Conservation (phyloP, 2,797 vertebrate species). For the Podarcis siculus region DNA sequence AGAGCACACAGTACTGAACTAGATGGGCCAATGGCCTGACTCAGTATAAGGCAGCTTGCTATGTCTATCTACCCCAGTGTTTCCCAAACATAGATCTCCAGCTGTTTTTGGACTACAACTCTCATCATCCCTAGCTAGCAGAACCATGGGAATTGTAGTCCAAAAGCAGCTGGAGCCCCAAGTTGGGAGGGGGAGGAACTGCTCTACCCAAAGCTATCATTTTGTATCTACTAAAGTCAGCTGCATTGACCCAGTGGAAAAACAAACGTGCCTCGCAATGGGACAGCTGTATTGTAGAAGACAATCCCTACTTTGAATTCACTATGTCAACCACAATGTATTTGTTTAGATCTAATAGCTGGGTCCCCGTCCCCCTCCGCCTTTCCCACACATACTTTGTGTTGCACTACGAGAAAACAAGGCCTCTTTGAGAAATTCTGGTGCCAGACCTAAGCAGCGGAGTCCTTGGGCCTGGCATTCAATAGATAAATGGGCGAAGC, state of each 20-base stretch:
- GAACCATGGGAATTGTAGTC: too few relatives aligned
- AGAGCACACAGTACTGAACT: too few relatives aligned
- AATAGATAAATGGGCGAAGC: constrained; percentile 69
- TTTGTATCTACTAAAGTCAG: background rate
- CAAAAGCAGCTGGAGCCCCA: too few relatives aligned
- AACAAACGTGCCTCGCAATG: background rate
- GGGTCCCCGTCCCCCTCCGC: background rate
- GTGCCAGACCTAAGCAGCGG: constrained; percentile 42
- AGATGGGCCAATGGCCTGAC: too few relatives aligned
- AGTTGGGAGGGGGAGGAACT: too few relatives aligned
- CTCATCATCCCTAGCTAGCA: too few relatives aligned
- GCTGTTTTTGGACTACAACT: too few relatives aligned
- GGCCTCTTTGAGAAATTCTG: background rate
- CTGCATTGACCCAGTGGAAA: background rate
- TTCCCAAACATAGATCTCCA: too few relatives aligned
- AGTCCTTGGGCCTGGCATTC: constrained; percentile 44
- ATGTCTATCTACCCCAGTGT: too few relatives aligned
- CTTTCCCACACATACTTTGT: background rate
- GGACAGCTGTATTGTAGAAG: background rate
- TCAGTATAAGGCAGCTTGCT: too few relatives aligned
- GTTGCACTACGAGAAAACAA: background rate
- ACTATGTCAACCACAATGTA: background rate
- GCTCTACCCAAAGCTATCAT: background rate
- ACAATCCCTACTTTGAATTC: background rate
- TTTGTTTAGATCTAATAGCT: background rate